Base-by-base conservation (phyloP, 1,140 invertebrate species). In the Drosophila persimilis region DNA sequence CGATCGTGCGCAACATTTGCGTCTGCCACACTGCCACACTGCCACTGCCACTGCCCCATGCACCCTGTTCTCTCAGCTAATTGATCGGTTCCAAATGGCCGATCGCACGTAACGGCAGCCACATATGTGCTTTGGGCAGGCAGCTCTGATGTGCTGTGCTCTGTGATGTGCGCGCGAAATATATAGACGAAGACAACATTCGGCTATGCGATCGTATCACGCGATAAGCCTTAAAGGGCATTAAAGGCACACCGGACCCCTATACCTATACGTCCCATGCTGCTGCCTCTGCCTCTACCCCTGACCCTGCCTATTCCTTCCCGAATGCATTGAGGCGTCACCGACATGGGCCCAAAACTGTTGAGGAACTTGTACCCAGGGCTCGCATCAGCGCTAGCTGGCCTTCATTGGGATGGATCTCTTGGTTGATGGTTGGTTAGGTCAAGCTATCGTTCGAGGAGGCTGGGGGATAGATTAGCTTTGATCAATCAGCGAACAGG, bases 61-160 rank as follows among this genome's bases (percentile, higher is more conserved):
- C 48, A 39, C 6, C 29, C 20, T 52, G 43, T 13, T 47, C 8
- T 26, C 45, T n/a, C 60, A 56, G 53, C 78, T 86, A 86, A 86
- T 86, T 86, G 81, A 86, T 88, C 81, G 81, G 81, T 86, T 86
- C 81, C 81, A 88, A 81, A 76, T 86, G 81, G 74, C 61, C 83
- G 73, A 86, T 86, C 77, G 75, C 75, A 75, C 81, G 81, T 74
- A 86, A 86, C 81, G 54, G 51, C 63, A 48, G 61, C 66, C 67
- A 47, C 72, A 74, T 73, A 57, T 72, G 71, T 43, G 64, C 67
- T 73, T 44, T 13, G 15, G 31, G 62, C 0, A 24, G 64, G 31
- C 62, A 24, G 31, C 24, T 47, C 3, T 6, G 0, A 31, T 48
- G n/a, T 8, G 5, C 65, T 35, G 20, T 20, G 35, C 1, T 26